Conservation (phyloP, 2,797 vertebrate genomes). For the Choloepus didactylus region DNA sequence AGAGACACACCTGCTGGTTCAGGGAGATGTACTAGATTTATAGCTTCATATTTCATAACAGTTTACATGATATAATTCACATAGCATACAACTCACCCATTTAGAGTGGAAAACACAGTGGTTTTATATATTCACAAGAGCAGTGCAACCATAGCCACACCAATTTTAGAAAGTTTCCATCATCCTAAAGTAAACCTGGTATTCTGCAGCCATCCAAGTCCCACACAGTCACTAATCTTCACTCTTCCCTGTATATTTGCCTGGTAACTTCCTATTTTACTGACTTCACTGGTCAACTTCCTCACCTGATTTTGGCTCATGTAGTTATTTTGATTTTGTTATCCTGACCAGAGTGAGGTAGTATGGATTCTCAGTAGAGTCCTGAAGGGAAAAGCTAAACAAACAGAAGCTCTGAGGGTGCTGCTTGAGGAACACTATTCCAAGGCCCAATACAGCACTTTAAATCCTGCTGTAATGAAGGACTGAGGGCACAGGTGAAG, state of each 20-base stretch:
- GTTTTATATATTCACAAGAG: neutral
- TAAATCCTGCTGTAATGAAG: no score
- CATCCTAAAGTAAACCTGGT: neutral
- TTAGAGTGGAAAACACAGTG: neutral
- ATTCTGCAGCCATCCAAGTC: neutral
- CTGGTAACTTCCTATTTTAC: neutral
- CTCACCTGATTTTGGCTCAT: neutral
- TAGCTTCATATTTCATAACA: no score
- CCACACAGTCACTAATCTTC: neutral
- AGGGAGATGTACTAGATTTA: no score
- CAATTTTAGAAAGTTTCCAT: neutral
- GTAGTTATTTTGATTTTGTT: neutral
- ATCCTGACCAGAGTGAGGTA: constrained; percentile 79
- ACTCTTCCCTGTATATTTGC: neutral
- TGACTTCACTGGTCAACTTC: no score
- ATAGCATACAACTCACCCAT: no score
- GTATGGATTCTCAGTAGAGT: constrained; percentile 50
- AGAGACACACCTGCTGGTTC: no score
- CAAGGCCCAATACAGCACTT: neutral
- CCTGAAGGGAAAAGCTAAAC: neutral
- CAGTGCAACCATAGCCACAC: neutral
- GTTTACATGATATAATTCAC: no score
- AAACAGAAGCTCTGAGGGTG: neutral
- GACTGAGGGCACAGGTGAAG: no score
- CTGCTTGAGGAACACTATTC: neutral